Base-by-base conservation (phyloP, 2,797 vertebrate species). In the Rallus crepitans region DNA sequence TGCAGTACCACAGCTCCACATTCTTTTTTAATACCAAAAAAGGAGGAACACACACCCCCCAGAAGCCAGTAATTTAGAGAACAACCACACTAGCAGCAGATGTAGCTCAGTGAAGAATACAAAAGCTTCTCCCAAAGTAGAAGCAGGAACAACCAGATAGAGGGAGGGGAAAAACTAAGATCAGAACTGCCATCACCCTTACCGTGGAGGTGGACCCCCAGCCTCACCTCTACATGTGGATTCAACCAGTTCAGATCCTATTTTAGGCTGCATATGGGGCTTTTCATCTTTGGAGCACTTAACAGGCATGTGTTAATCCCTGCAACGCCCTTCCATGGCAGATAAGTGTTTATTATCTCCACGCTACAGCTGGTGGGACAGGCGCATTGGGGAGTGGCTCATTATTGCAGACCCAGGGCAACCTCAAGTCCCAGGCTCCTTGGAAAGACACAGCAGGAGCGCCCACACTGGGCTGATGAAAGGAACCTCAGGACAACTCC, bases 341-440 rank as follows among this genome's bases (percentile, higher is more conserved):
- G 93, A 89, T 91, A 96, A 96, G 56, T 80, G 75, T 90, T 94
- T 84, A 94, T 92, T 94, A 94, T 95, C 95, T 94, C 69, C 4
- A 6, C n/a, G 73, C 73, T 79, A 80, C 93, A 94, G 92, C 84
- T 90, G 90, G 90, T 82, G 76, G 94, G 86, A 90, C 66, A 89
- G 80, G 77, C 86, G 4, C 1, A 0, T 77, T 20, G 28, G 66
- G 57, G 68, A 86, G 73, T 0, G 0, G 35, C 48, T 81, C 80
- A 60, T n/a, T 95, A 87, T 59, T 86, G 52, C 69, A 88, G 77
- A 78, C 30, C 31, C 42, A 50, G 61, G 24, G 76, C 76, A 90
- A 87, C 73, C 53, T 87, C 83, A 79, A 72, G 31, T 85, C 65
- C 65, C 57, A 55, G 17, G 63, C 52, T 77, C 48, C 89, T 80